A percentile compares a stretch with the other conserved stretches of the same genome.
Conservation (phyloP, 1,140 invertebrate species). For the Drosophila nasuta region DNA sequence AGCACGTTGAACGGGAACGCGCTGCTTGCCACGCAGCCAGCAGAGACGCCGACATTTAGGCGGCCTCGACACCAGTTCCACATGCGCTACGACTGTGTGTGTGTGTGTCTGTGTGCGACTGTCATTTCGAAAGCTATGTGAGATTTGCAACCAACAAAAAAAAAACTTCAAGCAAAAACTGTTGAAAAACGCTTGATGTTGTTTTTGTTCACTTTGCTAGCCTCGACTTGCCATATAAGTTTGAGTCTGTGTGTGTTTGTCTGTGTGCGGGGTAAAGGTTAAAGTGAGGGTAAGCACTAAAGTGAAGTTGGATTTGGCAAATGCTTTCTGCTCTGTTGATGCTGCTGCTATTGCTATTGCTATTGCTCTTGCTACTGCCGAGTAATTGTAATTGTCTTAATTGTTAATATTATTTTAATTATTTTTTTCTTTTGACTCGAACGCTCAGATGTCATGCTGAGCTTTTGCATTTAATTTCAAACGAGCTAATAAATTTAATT, state of each 20-base stretch:
- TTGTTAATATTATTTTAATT: constrained; percentile 76
- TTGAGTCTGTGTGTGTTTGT: neutral
- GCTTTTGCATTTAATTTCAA: constrained; percentile 70
- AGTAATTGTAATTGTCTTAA: constrained; percentile 71
- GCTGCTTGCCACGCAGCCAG: constrained; percentile 37
- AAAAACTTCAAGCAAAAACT: constrained; percentile 28
- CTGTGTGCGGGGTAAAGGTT: constrained; percentile 53
- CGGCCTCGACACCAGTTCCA: constrained; percentile 57
- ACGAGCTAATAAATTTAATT: constrained; percentile 79
- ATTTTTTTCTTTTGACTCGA: constrained; percentile 31
- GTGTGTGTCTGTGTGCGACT: constrained; percentile 23
- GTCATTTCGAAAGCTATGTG: constrained; percentile 60
- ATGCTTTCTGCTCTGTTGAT: constrained; percentile 61
- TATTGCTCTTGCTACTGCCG: constrained; percentile 8
- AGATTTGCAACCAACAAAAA: constrained; percentile 50
- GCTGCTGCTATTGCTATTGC: constrained; percentile 3
- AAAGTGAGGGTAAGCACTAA: constrained; percentile 57
- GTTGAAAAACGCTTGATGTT: constrained; percentile 31
- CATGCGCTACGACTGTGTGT: constrained; percentile 7
- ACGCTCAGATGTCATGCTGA: constrained; percentile 56
- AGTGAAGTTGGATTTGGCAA: constrained; percentile 55
- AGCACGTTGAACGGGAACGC: constrained; percentile 14
- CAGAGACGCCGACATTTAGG: constrained; percentile 15
- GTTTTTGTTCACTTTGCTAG: constrained; percentile 40
- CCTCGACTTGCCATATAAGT: constrained; percentile 29